Base-by-base conservation (phyloP, 2,797 vertebrate genomes). In the Diplodus sargus region DNA sequence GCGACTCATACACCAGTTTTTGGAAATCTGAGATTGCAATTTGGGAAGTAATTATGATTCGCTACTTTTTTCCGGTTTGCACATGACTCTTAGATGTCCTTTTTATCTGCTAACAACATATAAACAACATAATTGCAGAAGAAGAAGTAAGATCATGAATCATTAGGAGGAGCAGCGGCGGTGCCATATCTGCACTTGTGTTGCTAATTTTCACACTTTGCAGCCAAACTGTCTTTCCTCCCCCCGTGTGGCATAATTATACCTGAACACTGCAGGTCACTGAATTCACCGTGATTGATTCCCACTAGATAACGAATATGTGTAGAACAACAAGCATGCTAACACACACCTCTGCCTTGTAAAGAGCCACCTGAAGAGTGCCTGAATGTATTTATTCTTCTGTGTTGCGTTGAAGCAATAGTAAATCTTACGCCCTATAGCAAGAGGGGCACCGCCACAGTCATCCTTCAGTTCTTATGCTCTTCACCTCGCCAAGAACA, bases 21-120 rank as follows among this genome's bases (percentile, higher is more conserved):
- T 17, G 49, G 73, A 39, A 39, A 85, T 88, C 72, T 60, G 63
- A 86, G 79, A 83, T 80, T 74, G 62, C 74, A 84, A 80, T 89
- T 89, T 83, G 48, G 75, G 47, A 88, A 78, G 74, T 78, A 85
- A 86, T 92, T 86, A 82, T 28, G 84, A 78, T 81, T 85, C 74
- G 45, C 22, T 65, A 28, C 60, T 86, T 89, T 83, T 28, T 70
- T 74, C 9, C 13, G 2, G 74, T 56, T 81, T 82, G 30, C 16
- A 73, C 60, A 69, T 49, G 22, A 76, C 51, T 57, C 76, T 80
- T 28, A 67, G 78, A 74, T 71, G 28, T 42, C 43, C 42, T 75
- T 78, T 76, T 76, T 45, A 68, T 83, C 67, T 58, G 5, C 45
- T 34, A 30, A 64, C 49, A 69, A 65, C 75, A 70, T 30, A 78